phyloP scores from a whole-genome alignment of 2,888 invertebrate genomes.

The Xanthorhoe spadicearia region DNA sequence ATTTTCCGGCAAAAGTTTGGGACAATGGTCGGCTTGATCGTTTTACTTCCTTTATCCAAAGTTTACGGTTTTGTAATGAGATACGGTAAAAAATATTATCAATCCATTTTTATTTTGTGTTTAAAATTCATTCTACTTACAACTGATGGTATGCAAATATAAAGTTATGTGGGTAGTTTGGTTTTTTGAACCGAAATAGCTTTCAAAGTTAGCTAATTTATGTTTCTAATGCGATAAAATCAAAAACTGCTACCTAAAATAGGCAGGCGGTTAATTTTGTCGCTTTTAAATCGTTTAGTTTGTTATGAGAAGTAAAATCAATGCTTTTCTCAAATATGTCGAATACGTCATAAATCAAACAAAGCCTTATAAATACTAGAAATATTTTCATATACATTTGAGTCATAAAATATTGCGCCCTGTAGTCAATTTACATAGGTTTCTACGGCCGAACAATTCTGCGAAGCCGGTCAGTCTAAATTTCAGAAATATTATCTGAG shows the following conservation, averaged over 20 bases:
- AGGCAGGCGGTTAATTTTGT: no score
- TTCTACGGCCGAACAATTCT: slow-evolving; percentile 62
- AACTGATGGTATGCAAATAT: no score
- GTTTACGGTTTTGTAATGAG: slow-evolving; percentile 35
- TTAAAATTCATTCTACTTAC: no score
- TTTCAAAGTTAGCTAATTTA: no score
- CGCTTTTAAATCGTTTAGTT: no score
- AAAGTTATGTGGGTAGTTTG: no score
- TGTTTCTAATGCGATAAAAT: no score
- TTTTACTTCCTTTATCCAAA: slow-evolving; percentile 29
- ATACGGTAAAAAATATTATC: slow-evolving; percentile 21
- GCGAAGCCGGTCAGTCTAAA: slow-evolving; percentile 63
- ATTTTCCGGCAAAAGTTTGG: slow-evolving; percentile 43
- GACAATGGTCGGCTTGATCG: slow-evolving; percentile 32
- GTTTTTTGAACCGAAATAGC: no score
- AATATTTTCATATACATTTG: slow-evolving; percentile 29
- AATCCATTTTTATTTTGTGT: slow-evolving; percentile 1
- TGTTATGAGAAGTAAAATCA: not conserved
- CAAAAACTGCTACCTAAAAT: no score
- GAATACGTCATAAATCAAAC: no score
- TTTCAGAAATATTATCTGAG: slow-evolving; percentile 70
- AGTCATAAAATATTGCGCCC: slow-evolving; percentile 50
- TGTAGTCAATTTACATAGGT: slow-evolving; percentile 58
- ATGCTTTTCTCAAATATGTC: no score
- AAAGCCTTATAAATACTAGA: no score